Evolutionary conservation across 2,113 vertebrate genomes (phyloP).

Genomic region (Passer montanus): DNA sequence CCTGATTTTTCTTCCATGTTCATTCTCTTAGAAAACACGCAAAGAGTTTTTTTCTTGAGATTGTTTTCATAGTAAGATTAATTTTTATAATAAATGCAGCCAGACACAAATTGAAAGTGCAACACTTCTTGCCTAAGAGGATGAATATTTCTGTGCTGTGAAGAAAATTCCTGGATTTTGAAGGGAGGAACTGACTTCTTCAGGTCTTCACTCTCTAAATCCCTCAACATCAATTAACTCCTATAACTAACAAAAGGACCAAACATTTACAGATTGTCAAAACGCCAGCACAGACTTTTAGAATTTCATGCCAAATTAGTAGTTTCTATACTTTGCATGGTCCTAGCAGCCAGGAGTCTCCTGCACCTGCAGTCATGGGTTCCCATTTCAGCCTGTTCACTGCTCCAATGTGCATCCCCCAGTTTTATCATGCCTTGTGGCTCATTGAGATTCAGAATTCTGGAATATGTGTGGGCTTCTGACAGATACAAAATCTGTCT

Average conservation of each 20-base stretch:
- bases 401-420: background rate
- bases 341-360: background rate
- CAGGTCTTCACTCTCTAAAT: background rate
- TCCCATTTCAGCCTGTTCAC: background rate
- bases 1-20: background rate
- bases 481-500: background rate
- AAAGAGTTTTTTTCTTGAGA: background rate
- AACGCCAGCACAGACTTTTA: background rate
- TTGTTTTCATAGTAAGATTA: background rate
- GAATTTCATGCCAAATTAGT: background rate
- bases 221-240: background rate
- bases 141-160: background rate
- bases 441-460: background rate
- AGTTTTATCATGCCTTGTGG: background rate
- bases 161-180: background rate
- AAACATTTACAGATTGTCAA: background rate
- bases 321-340: background rate
- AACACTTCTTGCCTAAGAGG: background rate
- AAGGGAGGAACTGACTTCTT: background rate
- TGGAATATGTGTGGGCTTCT: background rate
- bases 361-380: background rate
- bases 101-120: conserved; percentile 36
- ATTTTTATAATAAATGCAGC: background rate
- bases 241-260: background rate
- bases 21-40: background rate